Evolutionary conservation across 2,888 invertebrate genomes (phyloP).

Genomic region (Zeuzera pyrina): DNA sequence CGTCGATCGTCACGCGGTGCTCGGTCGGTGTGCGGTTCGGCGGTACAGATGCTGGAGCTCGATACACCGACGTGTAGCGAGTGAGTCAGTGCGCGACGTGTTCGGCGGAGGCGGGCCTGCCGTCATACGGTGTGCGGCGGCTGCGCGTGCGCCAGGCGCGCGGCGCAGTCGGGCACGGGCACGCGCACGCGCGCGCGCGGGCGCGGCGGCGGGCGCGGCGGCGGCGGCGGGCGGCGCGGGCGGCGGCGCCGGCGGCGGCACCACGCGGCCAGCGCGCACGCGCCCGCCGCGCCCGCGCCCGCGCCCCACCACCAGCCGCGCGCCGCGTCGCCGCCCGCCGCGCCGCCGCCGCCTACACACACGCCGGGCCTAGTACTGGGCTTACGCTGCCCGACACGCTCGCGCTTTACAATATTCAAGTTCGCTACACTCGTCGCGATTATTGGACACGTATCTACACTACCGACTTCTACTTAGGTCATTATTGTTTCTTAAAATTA

Average conservation of each 20-base stretch:
- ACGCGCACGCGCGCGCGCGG: constrained; percentile 42
- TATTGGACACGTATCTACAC: no score
- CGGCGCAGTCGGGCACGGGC: constrained; percentile 46
- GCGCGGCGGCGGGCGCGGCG: constrained; percentile 57
- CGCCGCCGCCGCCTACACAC: constrained; percentile 37
- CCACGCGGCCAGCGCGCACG: constrained; percentile 31
- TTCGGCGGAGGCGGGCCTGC: no score
- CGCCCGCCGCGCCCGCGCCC: constrained; percentile 24
- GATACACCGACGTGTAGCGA: no score
- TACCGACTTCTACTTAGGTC: no score
- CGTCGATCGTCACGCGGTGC: no score
- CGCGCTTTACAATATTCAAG: no score
- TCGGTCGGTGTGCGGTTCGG: constrained; percentile 14
- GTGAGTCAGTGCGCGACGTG: no score
- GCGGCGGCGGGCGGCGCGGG: constrained; percentile 46
- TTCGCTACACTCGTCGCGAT: no score
- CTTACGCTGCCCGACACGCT: no score
- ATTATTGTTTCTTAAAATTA: no score
- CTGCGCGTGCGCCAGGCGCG: constrained; percentile 26
- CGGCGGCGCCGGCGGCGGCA: constrained; percentile 43
- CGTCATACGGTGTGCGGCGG: neutral
- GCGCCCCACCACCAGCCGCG: constrained; percentile 27
- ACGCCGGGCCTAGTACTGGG: constrained; percentile 8
- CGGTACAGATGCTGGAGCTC: no score
- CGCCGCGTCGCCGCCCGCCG: constrained; percentile 31